phyloP scores from a whole-genome alignment of 2,113 vertebrate species.

The Eurypyga helias region DNA sequence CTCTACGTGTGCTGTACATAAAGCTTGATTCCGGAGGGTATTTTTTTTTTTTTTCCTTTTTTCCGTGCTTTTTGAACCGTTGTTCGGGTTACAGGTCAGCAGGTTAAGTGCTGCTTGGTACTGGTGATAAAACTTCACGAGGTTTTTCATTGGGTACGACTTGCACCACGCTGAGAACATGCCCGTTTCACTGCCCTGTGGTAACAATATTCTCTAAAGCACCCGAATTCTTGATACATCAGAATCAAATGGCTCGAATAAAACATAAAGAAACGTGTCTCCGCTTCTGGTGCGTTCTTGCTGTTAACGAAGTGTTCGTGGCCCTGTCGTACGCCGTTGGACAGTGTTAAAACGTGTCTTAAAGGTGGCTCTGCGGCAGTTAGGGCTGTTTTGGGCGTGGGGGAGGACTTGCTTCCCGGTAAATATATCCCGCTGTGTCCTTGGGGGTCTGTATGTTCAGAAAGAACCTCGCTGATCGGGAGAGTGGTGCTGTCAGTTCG shows the following conservation, averaged over 20 bases:
- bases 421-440: accelerated
- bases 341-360: background rate
- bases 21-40: constrained; percentile 75
- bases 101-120: constrained; percentile 59
- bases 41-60: too few relatives aligned
- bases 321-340: accelerated
- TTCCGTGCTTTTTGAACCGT: constrained; percentile 48
- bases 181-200: constrained; percentile 61
- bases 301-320: background rate
- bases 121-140: constrained; percentile 75
- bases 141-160: constrained; percentile 25
- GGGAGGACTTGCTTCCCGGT: background rate
- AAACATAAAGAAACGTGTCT: constrained; percentile 8
- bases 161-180: constrained; percentile 44
- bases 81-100: constrained; percentile 56
- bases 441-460: background rate
- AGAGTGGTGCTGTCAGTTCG: accelerated
- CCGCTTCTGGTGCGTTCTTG: background rate
- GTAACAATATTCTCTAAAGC: constrained; percentile 23
- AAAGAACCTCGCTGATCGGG: background rate
- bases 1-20: constrained; percentile 83
- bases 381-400: accelerated
- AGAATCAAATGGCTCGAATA: constrained; percentile 31
- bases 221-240: constrained; percentile 40
- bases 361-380: background rate